Evolutionary conservation across 1,140 invertebrate species (phyloP), one percentile per base, ranked within the genome.

Genomic region (Ips typographus): DNA sequence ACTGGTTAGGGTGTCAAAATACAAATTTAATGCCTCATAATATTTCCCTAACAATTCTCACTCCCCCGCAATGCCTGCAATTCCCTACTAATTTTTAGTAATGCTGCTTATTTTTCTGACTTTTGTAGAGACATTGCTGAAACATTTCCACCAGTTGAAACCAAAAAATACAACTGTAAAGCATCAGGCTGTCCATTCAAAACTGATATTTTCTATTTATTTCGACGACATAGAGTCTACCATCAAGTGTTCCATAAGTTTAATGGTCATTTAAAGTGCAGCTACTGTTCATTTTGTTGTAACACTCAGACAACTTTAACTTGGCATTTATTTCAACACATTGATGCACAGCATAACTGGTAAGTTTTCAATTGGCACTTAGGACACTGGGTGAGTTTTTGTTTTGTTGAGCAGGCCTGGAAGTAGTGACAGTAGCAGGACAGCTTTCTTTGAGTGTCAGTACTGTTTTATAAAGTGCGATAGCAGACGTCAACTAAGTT

Each of bases 281-380:
- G 44, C 22, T 49, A 49, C 44, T 49, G 44, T 22, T 49, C 44
- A 8, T 49, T 49, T 49, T 49, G 44, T 49, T 49, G 44, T 22
- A 49, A 49, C 22, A 49, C 6, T 22, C 44, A 49, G 44, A 49
- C 44, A 49, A 49, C 44, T 49, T 22, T 49, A 49, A 49, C 44
- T 49, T 49, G 44, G 44, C 44, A 49, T 22, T 49, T 49, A 3
- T 49, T 49, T 49, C 44, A 49, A 49, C 44, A 49, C 22, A 49
- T 49, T 49, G 44, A 49, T 1, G 6, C 22, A 2, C 44, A 49
- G 22, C 7, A 49, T 49, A 8, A 22, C 44, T 22, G 44, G 44
- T 49, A 49, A 49, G 7, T 2, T 3, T 22, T 22, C 22, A 22
- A 22, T 22, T 22, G 22, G 22, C 22, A 22, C 22, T 22, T 22